Base-by-base conservation (phyloP, 2,888 invertebrate genomes). In the Tolmerus cingulatus region DNA sequence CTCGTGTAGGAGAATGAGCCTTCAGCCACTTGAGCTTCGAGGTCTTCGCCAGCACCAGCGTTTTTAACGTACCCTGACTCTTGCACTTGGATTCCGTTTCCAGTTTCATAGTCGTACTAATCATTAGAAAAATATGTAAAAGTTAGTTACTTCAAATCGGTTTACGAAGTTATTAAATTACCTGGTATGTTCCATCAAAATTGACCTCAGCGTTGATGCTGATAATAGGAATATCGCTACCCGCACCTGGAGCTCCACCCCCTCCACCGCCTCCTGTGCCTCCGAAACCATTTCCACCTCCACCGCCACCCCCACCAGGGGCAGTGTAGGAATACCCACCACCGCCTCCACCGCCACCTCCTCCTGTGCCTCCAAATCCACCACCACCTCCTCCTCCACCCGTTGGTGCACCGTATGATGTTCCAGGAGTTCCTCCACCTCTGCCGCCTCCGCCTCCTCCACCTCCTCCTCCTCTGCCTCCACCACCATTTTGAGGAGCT, bases 21-120 rank as follows among this genome's bases (percentile, higher is more conserved):
- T 91, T 96, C 95, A 3, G 95, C 96, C 0, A 95, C 94, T 90
- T 96, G 94, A 0, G 94, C 94, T 90, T 95, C 95, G 0, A 93
- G 93, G 37, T 95, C 95, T 89, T 95, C 94, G 40, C 79, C 79
- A 23, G 93, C 92, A 4, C 96, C 96, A 43, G 94, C 93, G 90
- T 96, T 95, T 93, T 96, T 96, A 89, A 96, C 91, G 91, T 94
- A 96, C 12, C 96, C 96, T 88, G 94, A 93, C 90, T 96, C 96
- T 89, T 96, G 94, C 0, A 95, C 96, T 7, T 93, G 93, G 89
- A 96, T 96, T 16, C 96, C 96, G 90, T 96, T 96, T 43, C 95
- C 96, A 86, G 96, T 95, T 92, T 96, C 95, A 90, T 96, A 96
- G 94, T 95, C 95, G 91, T 93, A 95, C 91, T 95, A 93, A 78